These are phyloP conservation scores for Tachina fera DNA, from an alignment of 2,888 invertebrate genomes.

Conservation along the genomic window DNA sequence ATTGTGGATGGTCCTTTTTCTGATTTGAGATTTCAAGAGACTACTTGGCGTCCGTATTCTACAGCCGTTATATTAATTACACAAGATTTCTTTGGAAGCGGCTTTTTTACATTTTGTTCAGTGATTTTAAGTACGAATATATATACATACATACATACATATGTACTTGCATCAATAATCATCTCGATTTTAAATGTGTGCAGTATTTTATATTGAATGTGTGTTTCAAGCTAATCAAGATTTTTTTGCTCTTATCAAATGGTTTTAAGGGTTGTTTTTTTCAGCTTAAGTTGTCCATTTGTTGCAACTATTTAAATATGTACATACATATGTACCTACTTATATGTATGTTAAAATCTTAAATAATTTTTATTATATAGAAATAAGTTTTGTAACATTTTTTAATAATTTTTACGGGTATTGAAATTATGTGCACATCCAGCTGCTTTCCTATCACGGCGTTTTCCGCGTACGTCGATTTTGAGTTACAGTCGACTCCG, in stretches of 20 bases:
- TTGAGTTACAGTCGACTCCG: too few species aligned
- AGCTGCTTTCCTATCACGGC: too few species aligned
- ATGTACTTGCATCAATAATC: too few species aligned
- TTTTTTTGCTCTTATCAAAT: neutral
- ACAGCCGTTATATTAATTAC: conserved; percentile 8
- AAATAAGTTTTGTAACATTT: neutral
- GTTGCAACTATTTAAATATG: neutral
- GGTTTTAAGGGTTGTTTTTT: conserved; percentile 6
- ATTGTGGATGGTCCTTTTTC: conserved; percentile 45
- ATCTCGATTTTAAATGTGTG: neutral
- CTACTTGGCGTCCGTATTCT: conserved; percentile 62
- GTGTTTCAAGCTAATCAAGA: neutral
- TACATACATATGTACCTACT: too few species aligned
- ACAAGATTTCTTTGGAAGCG: conserved; percentile 31
- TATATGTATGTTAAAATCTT: neutral
- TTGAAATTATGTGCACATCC: too few species aligned
- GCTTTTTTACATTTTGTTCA: conserved; percentile 34
- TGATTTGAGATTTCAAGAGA: conserved; percentile 58
- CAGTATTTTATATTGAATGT: neutral
- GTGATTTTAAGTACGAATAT: neutral
- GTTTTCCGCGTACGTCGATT: too few species aligned
- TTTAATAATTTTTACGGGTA: neutral
- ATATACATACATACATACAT: neutral
- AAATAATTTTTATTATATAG: neutral
- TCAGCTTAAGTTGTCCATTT: neutral